Evolutionary conservation across 2,797 vertebrate species (phyloP), one percentile per base, ranked within the genome.

Genomic region (Microchirus variegatus): DNA sequence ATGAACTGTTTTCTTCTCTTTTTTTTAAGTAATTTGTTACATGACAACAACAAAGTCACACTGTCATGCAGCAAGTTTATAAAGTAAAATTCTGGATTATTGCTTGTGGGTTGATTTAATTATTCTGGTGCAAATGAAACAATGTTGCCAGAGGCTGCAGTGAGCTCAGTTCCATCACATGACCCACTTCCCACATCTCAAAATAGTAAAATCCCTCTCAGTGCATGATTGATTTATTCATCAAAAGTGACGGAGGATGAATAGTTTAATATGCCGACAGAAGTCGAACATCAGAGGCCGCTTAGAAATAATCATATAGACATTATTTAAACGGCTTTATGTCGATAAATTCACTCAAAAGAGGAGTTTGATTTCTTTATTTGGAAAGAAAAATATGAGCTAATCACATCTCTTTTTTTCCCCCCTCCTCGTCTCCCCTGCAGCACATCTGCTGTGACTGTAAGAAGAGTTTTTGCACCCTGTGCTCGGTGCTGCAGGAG

Each of bases 371-470:
- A 4, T 50, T 64, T 45, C 22, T 11, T 63, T 37, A 26, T 10
- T 45, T 13, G 71, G 41, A 69, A 2, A 57, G 45, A 68, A 53
- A 46, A 41, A 22, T 36, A 63, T 58, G 61, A 17, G 0, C 47
- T 61, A 35, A 70, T 83, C 31, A 15, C 56, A 1, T 61, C 19
- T 42, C 43, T 17, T 19, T 11, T 11, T 41, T 16, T 11, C 10
- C 18, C 6, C 31, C 13, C n/a, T 35, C 35, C 4, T 2, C 36
- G 42, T 45, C 37, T 22, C 44, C 54, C 26, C 55, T 3, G 4
- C 86, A 99, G 97, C 96, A 99, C 12, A 89, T 98, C 67, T 99
- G 97, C 60, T 95, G 94, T 54, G 96, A 99, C 73, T 98, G 97
- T 90, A 97, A 96, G 91, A 97, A 97, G 92, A 95, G 96, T 64